Conservation (phyloP, 2,888 invertebrate species). For the Drosophila rellima region DNA sequence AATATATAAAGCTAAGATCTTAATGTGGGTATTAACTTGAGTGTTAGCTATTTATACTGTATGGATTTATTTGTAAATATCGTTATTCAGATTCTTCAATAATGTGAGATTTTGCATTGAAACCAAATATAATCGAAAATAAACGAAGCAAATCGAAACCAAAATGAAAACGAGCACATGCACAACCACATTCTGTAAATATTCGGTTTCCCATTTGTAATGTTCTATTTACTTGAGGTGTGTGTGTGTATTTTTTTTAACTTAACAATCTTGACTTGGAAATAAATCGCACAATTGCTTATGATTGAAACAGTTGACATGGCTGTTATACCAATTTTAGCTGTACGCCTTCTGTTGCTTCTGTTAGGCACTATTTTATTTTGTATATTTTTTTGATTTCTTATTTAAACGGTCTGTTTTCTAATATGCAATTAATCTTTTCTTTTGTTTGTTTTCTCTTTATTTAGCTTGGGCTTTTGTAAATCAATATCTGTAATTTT, state of each 20-base stretch:
- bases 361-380: slow-evolving; percentile 71
- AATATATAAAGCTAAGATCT: slow-evolving; percentile 42
- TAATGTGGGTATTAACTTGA: slow-evolving; percentile 39
- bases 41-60: slow-evolving; percentile 46
- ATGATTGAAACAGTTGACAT: slow-evolving; percentile 34
- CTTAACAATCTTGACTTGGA: slow-evolving; percentile 14
- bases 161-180: background rate
- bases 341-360: slow-evolving; percentile 53
- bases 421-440: slow-evolving; percentile 26
- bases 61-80: slow-evolving; percentile 44
- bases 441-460: background rate
- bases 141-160: background rate
- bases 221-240: background rate
- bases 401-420: slow-evolving; percentile 1
- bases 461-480: slow-evolving; percentile 4
- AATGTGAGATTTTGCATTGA: slow-evolving; percentile 22
- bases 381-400: background rate
- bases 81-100: slow-evolving; percentile 47
- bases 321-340: slow-evolving; percentile 13
- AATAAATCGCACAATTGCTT: slow-evolving; percentile 25
- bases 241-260: background rate
- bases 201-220: background rate
- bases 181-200: slow-evolving; percentile 1
- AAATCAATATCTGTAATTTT: slow-evolving; percentile 26
- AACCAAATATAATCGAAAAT: slow-evolving; percentile 7